Conservation (phyloP, 2,113 vertebrate species). For the Oceanodroma tethys region DNA sequence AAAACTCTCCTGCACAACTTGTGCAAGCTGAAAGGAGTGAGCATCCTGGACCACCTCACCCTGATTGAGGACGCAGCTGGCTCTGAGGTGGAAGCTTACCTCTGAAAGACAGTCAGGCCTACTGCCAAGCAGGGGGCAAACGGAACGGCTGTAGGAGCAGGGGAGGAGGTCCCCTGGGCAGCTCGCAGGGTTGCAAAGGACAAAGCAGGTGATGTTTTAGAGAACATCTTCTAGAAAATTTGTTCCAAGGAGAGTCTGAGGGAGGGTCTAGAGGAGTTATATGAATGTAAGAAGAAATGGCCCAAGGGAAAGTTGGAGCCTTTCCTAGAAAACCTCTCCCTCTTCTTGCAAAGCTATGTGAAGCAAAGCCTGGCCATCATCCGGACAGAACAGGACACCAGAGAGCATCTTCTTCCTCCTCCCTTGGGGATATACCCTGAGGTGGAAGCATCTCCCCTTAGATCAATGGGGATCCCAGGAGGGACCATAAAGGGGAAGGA, state of each 20-base stretch:
- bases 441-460: not conserved
- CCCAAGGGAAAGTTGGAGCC: constrained; percentile 72
- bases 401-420: constrained; percentile 64
- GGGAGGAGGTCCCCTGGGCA: constrained; percentile 39
- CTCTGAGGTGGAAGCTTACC: constrained; percentile 77
- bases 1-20: constrained; percentile 80
- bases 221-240: constrained; percentile 81
- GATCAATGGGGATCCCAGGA: not conserved
- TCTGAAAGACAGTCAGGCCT: constrained; percentile 70
- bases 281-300: constrained; percentile 79
- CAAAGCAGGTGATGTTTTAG: constrained; percentile 74
- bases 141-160: constrained; percentile 60
- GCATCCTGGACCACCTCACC: constrained; percentile 79
- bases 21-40: constrained; percentile 77
- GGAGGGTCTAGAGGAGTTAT: constrained; percentile 76
- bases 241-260: constrained; percentile 80
- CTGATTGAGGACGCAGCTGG: constrained; percentile 82
- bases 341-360: constrained; percentile 83
- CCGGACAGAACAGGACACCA: constrained; percentile 72
- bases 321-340: constrained; percentile 76
- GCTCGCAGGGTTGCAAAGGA: constrained; percentile 75
- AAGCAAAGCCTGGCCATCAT: constrained; percentile 79
- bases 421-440: constrained; percentile 3
- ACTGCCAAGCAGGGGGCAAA: constrained; percentile 51
- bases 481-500: constrained; percentile 63